Evolutionary conservation across 2,797 vertebrate species (phyloP).

Genomic region (Phataginus tricuspis): DNA sequence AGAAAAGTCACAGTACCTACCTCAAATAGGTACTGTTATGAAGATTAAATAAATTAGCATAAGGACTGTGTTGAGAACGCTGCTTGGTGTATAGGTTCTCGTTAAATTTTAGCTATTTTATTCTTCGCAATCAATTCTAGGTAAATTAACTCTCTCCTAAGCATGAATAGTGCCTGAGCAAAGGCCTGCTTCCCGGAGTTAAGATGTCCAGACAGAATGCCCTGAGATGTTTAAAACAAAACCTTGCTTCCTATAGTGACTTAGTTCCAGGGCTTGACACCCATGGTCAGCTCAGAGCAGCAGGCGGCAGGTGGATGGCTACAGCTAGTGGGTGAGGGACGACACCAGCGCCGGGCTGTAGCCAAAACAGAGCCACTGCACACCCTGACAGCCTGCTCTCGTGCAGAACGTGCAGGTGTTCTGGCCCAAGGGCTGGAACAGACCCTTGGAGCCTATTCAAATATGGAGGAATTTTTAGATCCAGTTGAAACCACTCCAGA

Average conservation of each 20-base stretch:
- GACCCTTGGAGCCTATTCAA: slow-evolving; percentile 41
- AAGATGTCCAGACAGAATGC: not conserved
- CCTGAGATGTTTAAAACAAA: not conserved
- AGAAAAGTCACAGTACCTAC: not conserved
- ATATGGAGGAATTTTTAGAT: slow-evolving; percentile 52
- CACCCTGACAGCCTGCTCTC: not conserved
- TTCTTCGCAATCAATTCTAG: not conserved
- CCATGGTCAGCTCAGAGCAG: not conserved
- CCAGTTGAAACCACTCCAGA: slow-evolving; percentile 53
- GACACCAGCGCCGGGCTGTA: not conserved
- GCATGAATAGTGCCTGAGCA: not conserved
- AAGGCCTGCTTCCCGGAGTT: not conserved
- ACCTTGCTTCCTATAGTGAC: not conserved
- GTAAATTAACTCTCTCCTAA: not conserved
- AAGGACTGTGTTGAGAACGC: not conserved
- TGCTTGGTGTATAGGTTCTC: not conserved
- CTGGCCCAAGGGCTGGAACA: not conserved
- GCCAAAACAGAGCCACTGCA: not conserved
- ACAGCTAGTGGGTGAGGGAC: not conserved
- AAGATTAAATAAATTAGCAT: not conserved
- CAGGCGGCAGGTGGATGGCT: not conserved
- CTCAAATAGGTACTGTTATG: not conserved
- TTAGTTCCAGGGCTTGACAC: not conserved
- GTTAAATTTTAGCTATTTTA: not conserved
- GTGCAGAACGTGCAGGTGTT: not conserved